Percentiles rank a stretch among this genome's conserved stretches.
Evolutionary conservation across 2,113 vertebrate genomes (phyloP).

Genomic region (Sphyrna mokarran): DNA sequence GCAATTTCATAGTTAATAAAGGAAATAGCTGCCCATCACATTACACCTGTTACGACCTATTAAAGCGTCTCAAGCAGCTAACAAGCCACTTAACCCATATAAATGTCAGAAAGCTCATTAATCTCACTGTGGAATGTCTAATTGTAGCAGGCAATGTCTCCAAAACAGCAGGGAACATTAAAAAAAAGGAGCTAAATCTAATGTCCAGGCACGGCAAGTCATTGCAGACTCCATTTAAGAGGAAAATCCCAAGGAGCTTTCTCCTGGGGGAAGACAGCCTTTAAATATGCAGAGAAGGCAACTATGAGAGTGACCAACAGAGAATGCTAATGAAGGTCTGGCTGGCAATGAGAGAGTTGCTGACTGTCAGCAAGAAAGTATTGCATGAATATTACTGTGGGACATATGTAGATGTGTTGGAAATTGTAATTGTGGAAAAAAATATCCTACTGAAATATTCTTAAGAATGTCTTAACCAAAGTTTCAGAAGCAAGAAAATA

Average conservation of each 20-base stretch:
- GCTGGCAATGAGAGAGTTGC: not conserved
- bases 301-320: not conserved
- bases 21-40: not conserved
- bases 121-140: conserved; percentile 10
- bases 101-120: not conserved
- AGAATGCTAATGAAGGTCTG: not conserved
- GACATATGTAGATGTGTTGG: not conserved
- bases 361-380: not conserved
- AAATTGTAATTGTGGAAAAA: not conserved
- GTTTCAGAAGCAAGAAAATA: not conserved
- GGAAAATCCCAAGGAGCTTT: not conserved
- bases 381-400: too few relatives aligned
- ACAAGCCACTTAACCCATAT: not conserved
- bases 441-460: not conserved
- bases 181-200: not conserved
- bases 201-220: not conserved
- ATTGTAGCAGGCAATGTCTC: not conserved
- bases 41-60: conserved; percentile 20
- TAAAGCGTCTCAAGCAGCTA: not conserved
- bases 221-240: not conserved
- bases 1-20: conserved; percentile 26
- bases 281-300: not conserved
- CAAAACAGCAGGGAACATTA: not conserved
- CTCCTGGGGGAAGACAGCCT: not conserved
- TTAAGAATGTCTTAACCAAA: not conserved